Evolutionary conservation across 2,113 vertebrate species (phyloP).

Genomic region (Neodontobutis hainanensis): DNA sequence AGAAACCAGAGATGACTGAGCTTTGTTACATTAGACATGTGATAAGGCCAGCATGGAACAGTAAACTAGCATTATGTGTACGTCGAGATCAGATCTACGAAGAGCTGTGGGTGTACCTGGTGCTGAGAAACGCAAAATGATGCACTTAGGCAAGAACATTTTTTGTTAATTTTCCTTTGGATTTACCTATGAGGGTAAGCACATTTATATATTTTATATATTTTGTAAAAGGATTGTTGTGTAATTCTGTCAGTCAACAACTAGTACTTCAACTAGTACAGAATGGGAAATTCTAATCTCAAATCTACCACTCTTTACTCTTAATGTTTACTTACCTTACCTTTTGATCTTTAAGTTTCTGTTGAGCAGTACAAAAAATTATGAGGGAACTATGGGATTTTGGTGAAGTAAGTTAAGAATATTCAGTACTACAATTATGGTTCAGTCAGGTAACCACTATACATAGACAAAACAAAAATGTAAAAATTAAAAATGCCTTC

Average conservation of each 20-base stretch:
- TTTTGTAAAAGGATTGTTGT: background rate
- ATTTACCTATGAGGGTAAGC: constrained; percentile 65
- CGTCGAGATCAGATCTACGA: constrained; percentile 29
- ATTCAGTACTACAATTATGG: background rate
- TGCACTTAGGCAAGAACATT: constrained; percentile 17
- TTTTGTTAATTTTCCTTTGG: constrained; percentile 38
- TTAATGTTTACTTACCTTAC: background rate
- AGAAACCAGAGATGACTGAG: constrained; percentile 52
- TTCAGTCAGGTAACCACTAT: background rate
- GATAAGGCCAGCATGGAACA: constrained; percentile 36
- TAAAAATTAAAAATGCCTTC: too few relatives aligned
- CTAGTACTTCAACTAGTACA: too few relatives aligned
- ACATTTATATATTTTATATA: background rate
- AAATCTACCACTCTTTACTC: constrained; percentile 8
- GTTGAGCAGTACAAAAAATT: background rate
- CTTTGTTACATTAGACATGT: constrained; percentile 4
- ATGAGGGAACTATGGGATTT: background rate
- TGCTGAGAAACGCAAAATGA: constrained; percentile 13
- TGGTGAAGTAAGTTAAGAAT: background rate
- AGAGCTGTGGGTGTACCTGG: constrained; percentile 8
- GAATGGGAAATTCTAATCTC: background rate
- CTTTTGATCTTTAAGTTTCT: background rate
- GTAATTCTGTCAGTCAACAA: too few relatives aligned
- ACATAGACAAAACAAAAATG: background rate
- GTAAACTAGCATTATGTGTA: constrained; percentile 30